Base-by-base conservation (phyloP, 2,888 invertebrate species). In the Callyntrura sp. region DNA sequence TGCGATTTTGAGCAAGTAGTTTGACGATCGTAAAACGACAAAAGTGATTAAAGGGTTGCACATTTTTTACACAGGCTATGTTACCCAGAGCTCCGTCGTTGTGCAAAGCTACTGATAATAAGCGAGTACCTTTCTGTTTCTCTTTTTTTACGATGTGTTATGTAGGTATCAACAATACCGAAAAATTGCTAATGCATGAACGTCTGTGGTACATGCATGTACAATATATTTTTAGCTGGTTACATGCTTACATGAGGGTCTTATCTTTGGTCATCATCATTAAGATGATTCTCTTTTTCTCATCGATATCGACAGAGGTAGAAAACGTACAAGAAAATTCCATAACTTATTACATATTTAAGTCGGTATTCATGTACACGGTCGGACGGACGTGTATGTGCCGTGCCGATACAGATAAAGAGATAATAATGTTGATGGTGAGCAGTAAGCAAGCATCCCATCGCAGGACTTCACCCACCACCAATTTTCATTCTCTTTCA, bases 11-110 rank as follows among this genome's bases (percentile, higher is more conserved):
- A 68, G 68, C n/a, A 43, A 68, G 68, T 43, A 68, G 68, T 68
- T 85, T 76, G 17, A 48, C 45, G 62, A 43, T 78, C 85, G 76
- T 85, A 85, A 85, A 82, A 76, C 76, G 65, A 65, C 68, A 86
- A 65, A 23, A 51, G 79, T 86, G 86, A 86, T 86, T 86, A 86
- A 86, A 86, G 86, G 86, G 79, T 86, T 86, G 79, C 79, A 68
- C 86, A 45, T 73, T 68, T 73, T 68, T 73, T 73, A 12, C 48
- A 60, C 20, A 20, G 60, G 6, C 60, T 20, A 23, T 9, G 20
- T 9, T 60, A 60, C 60, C 4, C n/a, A 14, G n/a, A n/a, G n/a
- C 17, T 6, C 17, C 17, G 20, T 4, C 23, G 1, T 23, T 3
- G 57, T 62, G 14, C 62, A 6, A 23, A 11, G 25, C 62, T 62